Percentiles rank a stretch among this genome's conserved stretches.
Conservation (phyloP, 2,797 vertebrate genomes). For the Karalla daura region DNA sequence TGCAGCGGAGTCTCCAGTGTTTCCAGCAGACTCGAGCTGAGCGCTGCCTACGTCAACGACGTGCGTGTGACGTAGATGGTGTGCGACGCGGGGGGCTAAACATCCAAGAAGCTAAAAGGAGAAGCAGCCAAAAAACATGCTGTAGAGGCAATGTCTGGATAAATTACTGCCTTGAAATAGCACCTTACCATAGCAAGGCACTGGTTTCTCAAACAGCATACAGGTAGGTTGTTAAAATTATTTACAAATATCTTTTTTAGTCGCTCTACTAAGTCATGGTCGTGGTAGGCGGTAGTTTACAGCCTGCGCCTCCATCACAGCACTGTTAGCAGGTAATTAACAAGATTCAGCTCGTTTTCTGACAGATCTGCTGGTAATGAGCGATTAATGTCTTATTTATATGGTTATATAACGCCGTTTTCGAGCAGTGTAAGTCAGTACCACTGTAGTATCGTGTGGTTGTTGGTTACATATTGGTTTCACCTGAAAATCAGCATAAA, state of each 20-base stretch:
- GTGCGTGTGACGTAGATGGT: constrained; percentile 14
- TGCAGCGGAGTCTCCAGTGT: constrained; percentile 38
- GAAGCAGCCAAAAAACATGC: constrained; percentile 53
- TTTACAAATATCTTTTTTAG: not conserved
- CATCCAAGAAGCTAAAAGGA: not conserved
- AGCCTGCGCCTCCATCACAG: constrained; percentile 33
- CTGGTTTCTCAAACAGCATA: not conserved
- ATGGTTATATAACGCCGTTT: not conserved
- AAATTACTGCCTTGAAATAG: constrained; percentile 8
- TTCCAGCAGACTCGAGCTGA: constrained; percentile 34
- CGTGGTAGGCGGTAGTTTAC: constrained; percentile 42
- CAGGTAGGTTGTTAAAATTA: constrained; percentile 28
- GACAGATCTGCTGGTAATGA: not conserved
- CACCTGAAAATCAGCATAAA: not conserved
- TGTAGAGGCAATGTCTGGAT: constrained; percentile 34
- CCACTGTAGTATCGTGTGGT: not conserved
- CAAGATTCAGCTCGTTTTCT: not conserved
- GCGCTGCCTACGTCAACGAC: constrained; percentile 39
- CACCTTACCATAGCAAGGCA: not conserved
- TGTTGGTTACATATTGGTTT: not conserved
- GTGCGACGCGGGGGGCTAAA: constrained; percentile 46
- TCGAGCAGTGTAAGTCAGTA: accelerated
- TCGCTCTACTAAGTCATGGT: not conserved
- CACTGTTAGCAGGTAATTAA: constrained; percentile 29
- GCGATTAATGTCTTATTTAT: not conserved